Percentiles rank a stretch among this genome's conserved stretches.
Conservation (phyloP, 1,140 invertebrate genomes). For the Lanistes nyassanus region DNA sequence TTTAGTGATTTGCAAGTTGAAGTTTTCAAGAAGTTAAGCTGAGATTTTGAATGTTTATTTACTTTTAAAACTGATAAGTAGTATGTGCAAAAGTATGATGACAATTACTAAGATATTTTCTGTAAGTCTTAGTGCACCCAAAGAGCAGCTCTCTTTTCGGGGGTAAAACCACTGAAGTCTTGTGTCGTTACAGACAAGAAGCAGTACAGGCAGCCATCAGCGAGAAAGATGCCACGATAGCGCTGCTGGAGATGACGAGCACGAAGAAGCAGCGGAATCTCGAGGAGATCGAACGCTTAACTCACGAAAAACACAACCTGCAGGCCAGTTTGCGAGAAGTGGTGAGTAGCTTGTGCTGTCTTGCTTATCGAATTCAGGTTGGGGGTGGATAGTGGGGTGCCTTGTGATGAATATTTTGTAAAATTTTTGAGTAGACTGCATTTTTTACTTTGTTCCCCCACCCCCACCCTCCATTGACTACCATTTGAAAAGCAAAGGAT, state of each 20-base stretch:
- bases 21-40: too few relatives aligned
- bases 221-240: slow-evolving; percentile 87
- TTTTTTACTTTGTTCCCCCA: neutral
- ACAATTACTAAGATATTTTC: too few relatives aligned
- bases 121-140: neutral
- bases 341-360: slow-evolving; percentile 47
- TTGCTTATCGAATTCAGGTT: too few relatives aligned
- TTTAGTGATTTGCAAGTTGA: too few relatives aligned
- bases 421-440: too few relatives aligned
- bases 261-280: slow-evolving; percentile 66
- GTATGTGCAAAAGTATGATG: too few relatives aligned
- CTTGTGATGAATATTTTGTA: neutral
- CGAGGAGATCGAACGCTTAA: slow-evolving; percentile 63
- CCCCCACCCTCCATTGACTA: neutral
- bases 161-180: neutral
- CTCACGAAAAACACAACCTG: slow-evolving; percentile 63
- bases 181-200: slow-evolving; percentile 77
- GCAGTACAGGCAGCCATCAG: slow-evolving; percentile 83
- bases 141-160: too few relatives aligned
- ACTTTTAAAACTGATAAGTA: too few relatives aligned
- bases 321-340: slow-evolving; percentile 64
- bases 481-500: too few relatives aligned
- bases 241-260: slow-evolving; percentile 81
- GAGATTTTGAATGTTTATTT: too few relatives aligned
- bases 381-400: too few relatives aligned